Percentiles rank a stretch among this genome's conserved stretches.
Conservation (phyloP, 2,113 vertebrate genomes). For the Seriola quinqueradiata region DNA sequence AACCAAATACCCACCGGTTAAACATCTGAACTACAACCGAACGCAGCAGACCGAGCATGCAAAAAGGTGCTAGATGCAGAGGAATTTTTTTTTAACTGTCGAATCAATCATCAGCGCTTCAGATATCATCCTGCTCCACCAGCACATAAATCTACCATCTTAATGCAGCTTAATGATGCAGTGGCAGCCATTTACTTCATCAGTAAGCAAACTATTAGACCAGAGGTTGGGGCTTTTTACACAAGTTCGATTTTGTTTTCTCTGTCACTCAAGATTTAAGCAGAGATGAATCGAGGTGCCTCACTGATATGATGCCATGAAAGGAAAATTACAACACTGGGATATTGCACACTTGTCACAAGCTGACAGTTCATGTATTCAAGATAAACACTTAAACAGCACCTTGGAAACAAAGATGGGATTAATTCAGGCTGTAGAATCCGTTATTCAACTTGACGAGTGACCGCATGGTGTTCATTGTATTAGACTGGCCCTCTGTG, state of each 20-base stretch:
- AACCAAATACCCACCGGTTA: slow-evolving; percentile 3
- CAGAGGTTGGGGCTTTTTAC: not conserved
- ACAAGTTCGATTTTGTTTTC: slow-evolving; percentile 16
- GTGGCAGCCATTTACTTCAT: slow-evolving; percentile 5
- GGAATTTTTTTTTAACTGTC: not conserved
- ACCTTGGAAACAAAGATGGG: not conserved
- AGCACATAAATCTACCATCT: not conserved
- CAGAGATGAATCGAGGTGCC: slow-evolving; percentile 3
- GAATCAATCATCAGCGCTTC: slow-evolving; percentile 3
- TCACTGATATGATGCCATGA: slow-evolving; percentile 2
- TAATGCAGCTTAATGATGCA: slow-evolving; percentile 3
- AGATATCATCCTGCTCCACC: not conserved
- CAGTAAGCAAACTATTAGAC: not conserved
- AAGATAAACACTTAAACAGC: slow-evolving; percentile 26
- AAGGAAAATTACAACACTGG: slow-evolving; percentile 33
- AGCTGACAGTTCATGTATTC: slow-evolving; percentile 30
- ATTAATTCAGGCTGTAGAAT: slow-evolving; percentile 21
- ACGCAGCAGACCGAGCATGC: not conserved
- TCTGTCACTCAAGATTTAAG: slow-evolving; percentile 18
- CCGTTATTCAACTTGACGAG: slow-evolving; percentile 27
- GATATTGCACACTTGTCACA: slow-evolving; percentile 16
- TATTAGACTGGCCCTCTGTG: slow-evolving; percentile 7
- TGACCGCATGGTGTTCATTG: slow-evolving; percentile 47
- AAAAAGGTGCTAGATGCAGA: not conserved
- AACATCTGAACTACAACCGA: not conserved